Base-by-base conservation (phyloP, 2,888 invertebrate genomes). In the Pollenia labialis region DNA sequence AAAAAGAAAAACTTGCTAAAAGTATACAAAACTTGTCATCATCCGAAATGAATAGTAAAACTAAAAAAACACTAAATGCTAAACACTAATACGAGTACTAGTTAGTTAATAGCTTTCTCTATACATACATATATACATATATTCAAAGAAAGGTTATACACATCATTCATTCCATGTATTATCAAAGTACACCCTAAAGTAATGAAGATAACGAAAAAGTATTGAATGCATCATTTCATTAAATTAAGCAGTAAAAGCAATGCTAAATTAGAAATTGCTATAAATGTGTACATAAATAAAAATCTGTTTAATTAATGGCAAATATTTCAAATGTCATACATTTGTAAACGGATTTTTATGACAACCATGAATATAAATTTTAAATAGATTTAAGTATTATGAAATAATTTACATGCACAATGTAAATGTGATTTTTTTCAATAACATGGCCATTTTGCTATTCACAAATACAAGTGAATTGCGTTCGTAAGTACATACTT, bases 291-390 rank as follows among this genome's bases (percentile, higher is more conserved):
- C 58, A 58, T 32, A 58, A 58, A 40, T 40, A 40, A 40, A 58
- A 58, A 32, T 58, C 1, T 40, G 14, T n/a, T 32, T 58, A 58
- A 16, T 12, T 8, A 14, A 50, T 74, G 48, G 16, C 2, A 44
- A n/a, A 52, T 52, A 64, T 76, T 64, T 44, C 11, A 40, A 10
- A 50, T 66, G 32, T 46, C 44, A 64, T 32, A 32, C 11, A 42
- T 44, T 62, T 66, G n/a, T 23, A 64, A 54, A 76, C 46, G 50
- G 44, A n/a, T 76, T 64, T 66, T 54, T 75, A 75, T 40, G 50
- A 75, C 40, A 58, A 40, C 32, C 6, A 6, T 32, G 0, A 32
- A 14, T 32, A 40, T 58, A 32, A 32, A 40, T 58, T 58, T 58
- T 58, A 14, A 58, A 58, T 58, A 58, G 11, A 23, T 11, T 32